Conservation (phyloP, 1,140 invertebrate species). For the Drosophila tani region DNA sequence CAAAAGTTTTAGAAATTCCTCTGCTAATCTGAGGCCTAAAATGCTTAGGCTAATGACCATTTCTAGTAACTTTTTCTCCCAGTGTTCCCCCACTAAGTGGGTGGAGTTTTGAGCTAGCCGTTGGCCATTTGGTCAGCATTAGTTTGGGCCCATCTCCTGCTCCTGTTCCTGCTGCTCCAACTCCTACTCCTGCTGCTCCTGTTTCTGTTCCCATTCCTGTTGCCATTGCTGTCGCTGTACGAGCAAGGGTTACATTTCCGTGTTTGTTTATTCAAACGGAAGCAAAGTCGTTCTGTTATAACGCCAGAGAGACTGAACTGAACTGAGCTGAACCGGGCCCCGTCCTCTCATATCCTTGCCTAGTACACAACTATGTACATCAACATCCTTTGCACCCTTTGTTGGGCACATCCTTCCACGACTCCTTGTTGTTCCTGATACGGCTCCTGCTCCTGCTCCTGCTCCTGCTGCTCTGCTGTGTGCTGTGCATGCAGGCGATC, state of each 20-base stretch:
- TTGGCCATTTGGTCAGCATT: slow-evolving; percentile 67
- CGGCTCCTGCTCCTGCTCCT: background rate
- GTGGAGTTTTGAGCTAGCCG: slow-evolving; percentile 41
- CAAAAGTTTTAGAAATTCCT: background rate
- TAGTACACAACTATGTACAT: slow-evolving; percentile 56
- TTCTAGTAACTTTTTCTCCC: background rate
- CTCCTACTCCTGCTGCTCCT: slow-evolving; percentile 7
- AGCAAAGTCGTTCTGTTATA: slow-evolving; percentile 83
- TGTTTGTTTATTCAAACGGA: slow-evolving; percentile 84
- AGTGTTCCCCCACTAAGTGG: slow-evolving; percentile 11
- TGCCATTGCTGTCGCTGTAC: slow-evolving; percentile 30
- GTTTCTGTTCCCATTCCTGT: slow-evolving; percentile 30
- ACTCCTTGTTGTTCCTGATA: slow-evolving; percentile 33
- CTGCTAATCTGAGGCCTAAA: too few species aligned
- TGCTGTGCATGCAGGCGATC: slow-evolving; percentile 80
- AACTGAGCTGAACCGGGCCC: slow-evolving; percentile 13
- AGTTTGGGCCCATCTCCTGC: slow-evolving; percentile 52
- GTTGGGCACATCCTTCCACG: slow-evolving; percentile 68
- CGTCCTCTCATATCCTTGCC: slow-evolving; percentile 23
- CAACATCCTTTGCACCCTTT: slow-evolving; percentile 77
- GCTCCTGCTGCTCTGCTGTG: slow-evolving; percentile 25
- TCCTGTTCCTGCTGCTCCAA: slow-evolving; percentile 4
- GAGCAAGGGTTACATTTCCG: slow-evolving; percentile 73
- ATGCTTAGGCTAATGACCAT: background rate
- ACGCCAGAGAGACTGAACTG: slow-evolving; percentile 65